Evolutionary conservation across 2,113 vertebrate species (phyloP).

Genomic region (Hystrix cristata): DNA sequence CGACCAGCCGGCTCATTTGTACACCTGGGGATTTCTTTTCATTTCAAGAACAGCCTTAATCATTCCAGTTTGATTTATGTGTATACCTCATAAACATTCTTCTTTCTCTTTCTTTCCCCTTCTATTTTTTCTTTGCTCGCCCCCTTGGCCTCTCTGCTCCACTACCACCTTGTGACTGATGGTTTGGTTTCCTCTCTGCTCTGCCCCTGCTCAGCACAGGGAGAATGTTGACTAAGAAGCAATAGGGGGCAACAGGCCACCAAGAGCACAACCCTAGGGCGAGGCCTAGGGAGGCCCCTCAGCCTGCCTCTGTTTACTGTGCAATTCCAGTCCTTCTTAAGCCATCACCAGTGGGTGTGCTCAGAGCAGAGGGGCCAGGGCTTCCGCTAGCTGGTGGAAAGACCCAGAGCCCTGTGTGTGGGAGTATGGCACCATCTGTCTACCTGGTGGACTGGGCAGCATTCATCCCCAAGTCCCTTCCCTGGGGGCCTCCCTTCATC

Average conservation of each 20-base stretch:
- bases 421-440: not conserved
- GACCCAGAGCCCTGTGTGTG: conserved; percentile 6
- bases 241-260: conserved; percentile 98
- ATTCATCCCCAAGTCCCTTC: conserved; percentile 62
- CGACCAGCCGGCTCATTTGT: conserved; percentile 76
- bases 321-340: conserved; percentile 92
- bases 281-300: conserved; percentile 90
- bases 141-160: conserved; percentile 76
- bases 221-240: conserved; percentile 92
- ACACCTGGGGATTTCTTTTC: conserved; percentile 88
- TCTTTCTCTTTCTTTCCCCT: conserved; percentile 86
- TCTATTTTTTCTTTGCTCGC: conserved; percentile 86
- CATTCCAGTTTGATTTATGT: conserved; percentile 93
- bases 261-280: conserved; percentile 95
- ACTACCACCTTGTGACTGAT: conserved; percentile 81
- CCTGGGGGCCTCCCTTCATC: conserved; percentile 84
- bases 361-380: conserved; percentile 79
- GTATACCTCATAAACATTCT: conserved; percentile 94
- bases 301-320: conserved; percentile 90
- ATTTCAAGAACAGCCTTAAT: conserved; percentile 97
- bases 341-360: conserved; percentile 87
- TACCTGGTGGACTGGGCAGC: not conserved
- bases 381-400: conserved; percentile 56
- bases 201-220: conserved; percentile 90
- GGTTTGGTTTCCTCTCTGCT: conserved; percentile 89